These are phyloP conservation scores for Paratilapia polleni DNA, from an alignment of 2,113 vertebrate genomes.

Conservation along the genomic window DNA sequence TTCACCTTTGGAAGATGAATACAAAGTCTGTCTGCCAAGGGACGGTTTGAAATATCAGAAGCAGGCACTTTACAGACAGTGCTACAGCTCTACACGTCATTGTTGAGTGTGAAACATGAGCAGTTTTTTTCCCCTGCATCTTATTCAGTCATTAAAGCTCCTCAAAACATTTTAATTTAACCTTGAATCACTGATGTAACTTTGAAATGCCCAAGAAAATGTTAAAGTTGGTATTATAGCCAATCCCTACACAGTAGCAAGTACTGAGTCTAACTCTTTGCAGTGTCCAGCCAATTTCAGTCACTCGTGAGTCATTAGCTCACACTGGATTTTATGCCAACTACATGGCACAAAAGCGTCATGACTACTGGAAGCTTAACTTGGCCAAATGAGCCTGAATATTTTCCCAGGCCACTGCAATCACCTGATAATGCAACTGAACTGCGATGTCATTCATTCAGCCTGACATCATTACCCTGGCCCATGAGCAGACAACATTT, in stretches of 20 bases:
- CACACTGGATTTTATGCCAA: background rate
- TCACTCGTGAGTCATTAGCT: background rate
- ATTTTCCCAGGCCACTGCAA: background rate
- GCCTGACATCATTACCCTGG: background rate
- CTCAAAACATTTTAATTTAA: background rate
- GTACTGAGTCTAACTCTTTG: background rate
- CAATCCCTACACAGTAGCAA: background rate
- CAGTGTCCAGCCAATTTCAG: background rate
- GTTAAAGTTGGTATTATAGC: background rate
- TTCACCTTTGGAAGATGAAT: conserved; percentile 57
- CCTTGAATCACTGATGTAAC: background rate
- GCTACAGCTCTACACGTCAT: background rate
- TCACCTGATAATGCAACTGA: background rate
- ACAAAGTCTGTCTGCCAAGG: conserved; percentile 27
- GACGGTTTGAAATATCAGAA: conserved; percentile 25
- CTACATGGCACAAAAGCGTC: background rate
- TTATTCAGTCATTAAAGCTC: background rate
- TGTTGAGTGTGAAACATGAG: background rate
- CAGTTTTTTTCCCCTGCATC: background rate
- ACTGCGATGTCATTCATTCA: background rate
- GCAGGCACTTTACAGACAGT: conserved; percentile 20
- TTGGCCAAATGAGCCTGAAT: background rate
- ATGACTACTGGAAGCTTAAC: background rate
- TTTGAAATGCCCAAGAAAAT: background rate
- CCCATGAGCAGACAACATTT: background rate